phyloP scores from a whole-genome alignment of 1,140 invertebrate genomes.

The Sogatella furcifera region DNA sequence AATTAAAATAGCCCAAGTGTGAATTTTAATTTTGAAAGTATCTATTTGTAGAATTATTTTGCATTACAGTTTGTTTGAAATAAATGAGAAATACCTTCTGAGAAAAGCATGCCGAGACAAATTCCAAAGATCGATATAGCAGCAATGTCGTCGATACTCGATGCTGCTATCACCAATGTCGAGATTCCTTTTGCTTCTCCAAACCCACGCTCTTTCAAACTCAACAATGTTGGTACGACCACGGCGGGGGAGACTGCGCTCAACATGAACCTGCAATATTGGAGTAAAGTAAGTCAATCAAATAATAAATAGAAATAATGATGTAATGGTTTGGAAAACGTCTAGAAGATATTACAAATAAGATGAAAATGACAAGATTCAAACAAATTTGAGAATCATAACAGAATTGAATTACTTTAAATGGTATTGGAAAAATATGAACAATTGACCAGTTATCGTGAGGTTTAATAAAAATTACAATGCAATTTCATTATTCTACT shows the following conservation, averaged over 20 bases:
- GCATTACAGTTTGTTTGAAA: not conserved
- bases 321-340: too few species aligned
- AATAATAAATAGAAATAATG: too few species aligned
- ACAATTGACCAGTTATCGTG: too few species aligned
- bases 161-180: constrained; percentile 64
- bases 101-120: constrained; percentile 44
- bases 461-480: too few species aligned
- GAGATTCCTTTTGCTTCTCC: constrained; percentile 64
- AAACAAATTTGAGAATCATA: too few species aligned
- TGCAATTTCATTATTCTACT: too few species aligned
- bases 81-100: constrained; percentile 33
- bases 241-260: constrained; percentile 70
- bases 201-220: constrained; percentile 48
- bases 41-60: not conserved
- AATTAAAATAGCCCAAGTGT: not conserved
- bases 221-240: constrained; percentile 58
- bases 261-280: constrained; percentile 36
- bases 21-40: too few species aligned
- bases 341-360: not conserved
- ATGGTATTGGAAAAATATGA: too few species aligned
- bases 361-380: not conserved
- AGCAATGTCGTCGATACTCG: constrained; percentile 65
- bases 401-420: too few species aligned
- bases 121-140: constrained; percentile 65
- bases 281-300: not conserved